A percentile compares a stretch with the other conserved stretches of the same genome.
Evolutionary conservation across 2,888 invertebrate species (phyloP).

Genomic region (Anagyrus pseudococci): DNA sequence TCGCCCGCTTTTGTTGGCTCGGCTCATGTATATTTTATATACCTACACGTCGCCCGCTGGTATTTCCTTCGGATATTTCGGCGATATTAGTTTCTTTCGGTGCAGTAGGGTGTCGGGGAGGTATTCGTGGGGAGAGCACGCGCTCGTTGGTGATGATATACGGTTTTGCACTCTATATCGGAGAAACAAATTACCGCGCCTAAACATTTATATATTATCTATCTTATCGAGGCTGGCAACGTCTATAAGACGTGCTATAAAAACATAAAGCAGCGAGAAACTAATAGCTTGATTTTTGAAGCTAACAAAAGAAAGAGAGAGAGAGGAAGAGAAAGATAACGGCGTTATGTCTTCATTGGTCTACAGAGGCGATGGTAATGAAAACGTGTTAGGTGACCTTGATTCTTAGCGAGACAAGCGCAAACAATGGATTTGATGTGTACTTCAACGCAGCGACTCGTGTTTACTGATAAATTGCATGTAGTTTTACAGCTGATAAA

Average conservation of each 20-base stretch:
- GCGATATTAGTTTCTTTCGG: not conserved
- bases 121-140: too few relatives aligned
- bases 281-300: not conserved
- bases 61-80: not conserved
- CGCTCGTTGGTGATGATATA: too few relatives aligned
- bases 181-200: not conserved
- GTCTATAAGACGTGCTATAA: not conserved
- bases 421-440: constrained; percentile 29
- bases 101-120: too few relatives aligned
- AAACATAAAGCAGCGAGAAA: constrained; percentile 11
- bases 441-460: constrained; percentile 5
- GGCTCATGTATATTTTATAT: constrained; percentile 16
- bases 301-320: not conserved
- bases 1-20: not conserved
- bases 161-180: too few relatives aligned
- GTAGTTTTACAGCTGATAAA: constrained; percentile 34
- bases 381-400: constrained; percentile 38
- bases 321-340: not conserved
- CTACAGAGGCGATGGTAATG: constrained; percentile 33
- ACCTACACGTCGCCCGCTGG: not conserved
- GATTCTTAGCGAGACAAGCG: constrained; percentile 28
- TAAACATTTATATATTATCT: not conserved
- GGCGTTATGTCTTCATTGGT: constrained; percentile 27
- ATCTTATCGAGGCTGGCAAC: not conserved
- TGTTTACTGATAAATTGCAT: constrained; percentile 36